phyloP scores from a whole-genome alignment of 2,797 vertebrate species.

The Phylloscopus collybita region DNA sequence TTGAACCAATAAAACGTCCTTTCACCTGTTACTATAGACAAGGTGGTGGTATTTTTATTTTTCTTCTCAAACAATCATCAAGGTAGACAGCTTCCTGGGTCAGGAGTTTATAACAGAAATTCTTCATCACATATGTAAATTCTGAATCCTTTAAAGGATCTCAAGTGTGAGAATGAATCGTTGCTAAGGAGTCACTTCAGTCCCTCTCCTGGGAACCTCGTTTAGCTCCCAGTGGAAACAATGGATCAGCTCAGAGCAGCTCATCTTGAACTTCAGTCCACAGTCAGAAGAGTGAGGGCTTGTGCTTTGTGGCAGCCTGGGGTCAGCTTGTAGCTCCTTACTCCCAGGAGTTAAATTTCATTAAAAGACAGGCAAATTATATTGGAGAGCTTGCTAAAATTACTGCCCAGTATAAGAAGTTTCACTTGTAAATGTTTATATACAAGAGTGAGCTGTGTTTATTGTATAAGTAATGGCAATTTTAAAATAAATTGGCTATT shows the following conservation, averaged over 20 bases:
- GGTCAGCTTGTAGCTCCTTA: background rate
- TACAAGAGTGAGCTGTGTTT: background rate
- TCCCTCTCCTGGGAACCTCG: background rate
- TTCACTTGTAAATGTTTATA: background rate
- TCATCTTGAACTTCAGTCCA: background rate
- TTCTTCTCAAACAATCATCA: background rate
- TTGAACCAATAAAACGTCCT: background rate
- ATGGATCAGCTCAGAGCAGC: background rate
- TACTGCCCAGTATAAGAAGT: background rate
- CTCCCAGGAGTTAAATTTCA: background rate
- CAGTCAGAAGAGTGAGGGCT: background rate
- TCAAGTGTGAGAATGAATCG: background rate
- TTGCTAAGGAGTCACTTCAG: background rate
- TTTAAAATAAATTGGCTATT: constrained; percentile 11
- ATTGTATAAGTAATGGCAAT: background rate
- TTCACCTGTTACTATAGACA: background rate
- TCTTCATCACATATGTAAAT: background rate
- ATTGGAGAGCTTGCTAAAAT: background rate
- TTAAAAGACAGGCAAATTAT: background rate
- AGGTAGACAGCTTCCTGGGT: background rate
- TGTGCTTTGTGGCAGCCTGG: background rate
- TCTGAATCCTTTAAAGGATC: background rate
- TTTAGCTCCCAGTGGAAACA: background rate
- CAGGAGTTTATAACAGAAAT: background rate
- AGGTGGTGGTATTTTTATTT: background rate